phyloP scores from a whole-genome alignment of 2,113 vertebrate species.

The Varanus komodoensis region DNA sequence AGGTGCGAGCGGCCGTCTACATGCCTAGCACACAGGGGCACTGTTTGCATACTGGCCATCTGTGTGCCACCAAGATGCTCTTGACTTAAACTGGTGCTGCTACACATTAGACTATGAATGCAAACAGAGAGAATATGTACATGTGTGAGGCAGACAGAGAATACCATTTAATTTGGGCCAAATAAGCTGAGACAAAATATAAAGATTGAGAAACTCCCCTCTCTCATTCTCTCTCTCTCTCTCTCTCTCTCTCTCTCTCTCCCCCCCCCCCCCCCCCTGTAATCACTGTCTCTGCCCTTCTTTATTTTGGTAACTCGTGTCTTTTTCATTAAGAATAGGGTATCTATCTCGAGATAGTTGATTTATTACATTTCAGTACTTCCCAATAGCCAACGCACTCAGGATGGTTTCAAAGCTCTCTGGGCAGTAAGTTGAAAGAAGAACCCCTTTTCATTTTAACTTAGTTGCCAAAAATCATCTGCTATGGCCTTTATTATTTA shows the following conservation, averaged over 20 bases:
- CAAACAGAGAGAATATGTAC: constrained; percentile 45
- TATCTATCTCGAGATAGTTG: not conserved
- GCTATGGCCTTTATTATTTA: not conserved
- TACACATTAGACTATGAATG: constrained; percentile 1
- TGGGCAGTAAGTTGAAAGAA: rapidly evolving
- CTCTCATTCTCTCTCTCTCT: too few relatives aligned
- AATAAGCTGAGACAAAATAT: constrained; percentile 49
- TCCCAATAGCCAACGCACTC: too few relatives aligned
- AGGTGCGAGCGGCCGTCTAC: constrained; percentile 84
- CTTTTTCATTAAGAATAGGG: not conserved
- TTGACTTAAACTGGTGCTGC: constrained; percentile 35
- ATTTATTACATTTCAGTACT: too few relatives aligned
- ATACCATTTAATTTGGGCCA: constrained; percentile 49
- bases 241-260: too few relatives aligned
- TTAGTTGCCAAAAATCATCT: too few relatives aligned
- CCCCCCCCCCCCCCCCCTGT: too few relatives aligned
- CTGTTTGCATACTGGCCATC: constrained; percentile 63
- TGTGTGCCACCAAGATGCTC: not conserved
- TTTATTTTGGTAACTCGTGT: not conserved
- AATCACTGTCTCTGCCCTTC: too few relatives aligned
- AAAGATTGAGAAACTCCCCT: constrained; percentile 44
- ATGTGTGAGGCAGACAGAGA: constrained; percentile 14
- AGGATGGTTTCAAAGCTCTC: too few relatives aligned
- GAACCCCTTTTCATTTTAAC: not conserved
- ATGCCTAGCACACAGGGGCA: constrained; percentile 66